Evolutionary conservation across 2,113 vertebrate species (phyloP).

Genomic region (Ictalurus furcatus): DNA sequence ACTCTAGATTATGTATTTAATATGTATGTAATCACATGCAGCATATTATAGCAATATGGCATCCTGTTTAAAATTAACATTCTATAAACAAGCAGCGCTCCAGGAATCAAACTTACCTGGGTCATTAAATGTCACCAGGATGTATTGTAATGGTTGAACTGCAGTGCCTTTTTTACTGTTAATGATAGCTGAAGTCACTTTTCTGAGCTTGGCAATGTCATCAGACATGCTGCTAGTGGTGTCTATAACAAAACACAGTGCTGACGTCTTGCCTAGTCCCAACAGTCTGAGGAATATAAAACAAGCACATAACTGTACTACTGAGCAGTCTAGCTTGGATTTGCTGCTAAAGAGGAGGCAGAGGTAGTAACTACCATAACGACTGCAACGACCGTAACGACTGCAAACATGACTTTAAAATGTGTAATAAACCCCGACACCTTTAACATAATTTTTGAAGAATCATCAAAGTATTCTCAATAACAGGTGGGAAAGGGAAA

Average conservation of each 20-base stretch:
- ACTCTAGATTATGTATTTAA: background rate
- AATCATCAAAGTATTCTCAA: background rate
- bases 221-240: constrained; percentile 67
- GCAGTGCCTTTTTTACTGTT: constrained; percentile 48
- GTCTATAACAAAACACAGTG: constrained; percentile 68
- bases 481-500: background rate
- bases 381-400: background rate
- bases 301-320: background rate
- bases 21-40: background rate
- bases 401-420: background rate
- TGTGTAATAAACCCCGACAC: background rate
- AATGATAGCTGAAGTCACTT: constrained; percentile 54
- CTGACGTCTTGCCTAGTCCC: constrained; percentile 62
- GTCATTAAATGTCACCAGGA: constrained; percentile 68
- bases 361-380: background rate
- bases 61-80: background rate
- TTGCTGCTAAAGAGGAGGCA: background rate
- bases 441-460: background rate
- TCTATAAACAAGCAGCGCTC: background rate
- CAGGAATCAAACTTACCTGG: constrained; percentile 56
- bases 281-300: constrained; percentile 56
- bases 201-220: constrained; percentile 53
- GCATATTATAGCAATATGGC: background rate
- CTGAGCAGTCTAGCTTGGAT: background rate
- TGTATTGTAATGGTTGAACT: constrained; percentile 57